These are phyloP conservation scores for Sapayoa aenigma DNA, from an alignment of 2,113 vertebrate species.

Conservation along the genomic window DNA sequence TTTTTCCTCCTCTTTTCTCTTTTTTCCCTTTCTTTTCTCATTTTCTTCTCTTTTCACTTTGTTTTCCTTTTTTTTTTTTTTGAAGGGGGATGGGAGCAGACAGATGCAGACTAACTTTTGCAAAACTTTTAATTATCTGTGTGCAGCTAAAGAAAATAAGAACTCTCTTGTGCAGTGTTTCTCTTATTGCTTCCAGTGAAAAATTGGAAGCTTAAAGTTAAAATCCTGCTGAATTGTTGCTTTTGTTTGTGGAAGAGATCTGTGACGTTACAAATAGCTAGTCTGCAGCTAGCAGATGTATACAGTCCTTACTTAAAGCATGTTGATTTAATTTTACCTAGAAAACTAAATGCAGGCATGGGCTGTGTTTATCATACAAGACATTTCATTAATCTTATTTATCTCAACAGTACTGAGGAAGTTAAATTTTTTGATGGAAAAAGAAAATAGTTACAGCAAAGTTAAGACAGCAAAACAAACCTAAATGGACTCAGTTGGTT, in stretches of 20 bases:
- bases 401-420: not conserved
- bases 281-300: constrained; percentile 16
- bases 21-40: not conserved
- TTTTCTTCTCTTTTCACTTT: not conserved
- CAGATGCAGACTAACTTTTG: not conserved
- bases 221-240: constrained; percentile 25
- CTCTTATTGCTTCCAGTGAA: not conserved
- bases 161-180: not conserved
- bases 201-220: not conserved
- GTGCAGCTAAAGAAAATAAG: not conserved
- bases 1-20: too few relatives aligned
- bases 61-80: not conserved
- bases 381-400: constrained; percentile 46
- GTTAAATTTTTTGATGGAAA: constrained; percentile 36
- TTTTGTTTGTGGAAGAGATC: constrained; percentile 27
- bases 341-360: not conserved
- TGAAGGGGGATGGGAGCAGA: not conserved
- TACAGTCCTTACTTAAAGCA: constrained; percentile 22
- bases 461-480: not conserved
- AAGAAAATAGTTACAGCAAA: not conserved
- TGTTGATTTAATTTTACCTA: constrained; percentile 46
- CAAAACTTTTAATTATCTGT: not conserved
- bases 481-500: not conserved
- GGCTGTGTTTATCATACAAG: constrained; percentile 41
- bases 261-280: constrained; percentile 15